Evolutionary conservation across 2,797 vertebrate species (phyloP).

Genomic region (Bradypodion pumilum): DNA sequence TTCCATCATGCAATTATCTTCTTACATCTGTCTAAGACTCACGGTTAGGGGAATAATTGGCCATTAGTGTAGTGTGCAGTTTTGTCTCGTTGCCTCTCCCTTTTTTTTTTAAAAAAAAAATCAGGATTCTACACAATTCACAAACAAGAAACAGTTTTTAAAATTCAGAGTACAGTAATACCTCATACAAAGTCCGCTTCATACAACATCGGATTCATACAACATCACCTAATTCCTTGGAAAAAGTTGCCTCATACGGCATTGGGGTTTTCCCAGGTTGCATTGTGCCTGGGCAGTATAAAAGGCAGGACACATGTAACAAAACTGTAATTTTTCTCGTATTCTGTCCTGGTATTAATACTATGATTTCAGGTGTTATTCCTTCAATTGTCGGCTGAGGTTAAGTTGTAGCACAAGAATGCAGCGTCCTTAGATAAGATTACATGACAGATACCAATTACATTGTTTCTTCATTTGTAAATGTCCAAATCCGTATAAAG

Average conservation of each 20-base stretch:
- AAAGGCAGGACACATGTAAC: too few species aligned
- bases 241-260: too few species aligned
- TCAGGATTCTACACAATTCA: neutral
- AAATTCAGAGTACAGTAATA: neutral
- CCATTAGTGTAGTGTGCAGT: neutral
- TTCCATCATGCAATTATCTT: slow-evolving; percentile 5
- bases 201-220: too few species aligned
- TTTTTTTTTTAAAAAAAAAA: neutral
- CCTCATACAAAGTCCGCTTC: too few species aligned
- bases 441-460: neutral
- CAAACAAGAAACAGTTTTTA: neutral
- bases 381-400: neutral
- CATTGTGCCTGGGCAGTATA: too few species aligned
- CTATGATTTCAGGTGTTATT: neutral
- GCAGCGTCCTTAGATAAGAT: neutral
- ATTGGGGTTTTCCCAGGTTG: too few species aligned
- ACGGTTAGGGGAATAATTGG: neutral
- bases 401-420: neutral
- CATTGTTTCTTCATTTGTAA: neutral
- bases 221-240: too few species aligned
- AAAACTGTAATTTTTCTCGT: too few species aligned
- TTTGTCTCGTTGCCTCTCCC: too few species aligned
- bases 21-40: neutral
- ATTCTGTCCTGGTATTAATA: too few species aligned
- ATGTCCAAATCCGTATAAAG: too few species aligned